Evolutionary conservation across 2,797 vertebrate species (phyloP).

Genomic region (Ispidina lecontei): DNA sequence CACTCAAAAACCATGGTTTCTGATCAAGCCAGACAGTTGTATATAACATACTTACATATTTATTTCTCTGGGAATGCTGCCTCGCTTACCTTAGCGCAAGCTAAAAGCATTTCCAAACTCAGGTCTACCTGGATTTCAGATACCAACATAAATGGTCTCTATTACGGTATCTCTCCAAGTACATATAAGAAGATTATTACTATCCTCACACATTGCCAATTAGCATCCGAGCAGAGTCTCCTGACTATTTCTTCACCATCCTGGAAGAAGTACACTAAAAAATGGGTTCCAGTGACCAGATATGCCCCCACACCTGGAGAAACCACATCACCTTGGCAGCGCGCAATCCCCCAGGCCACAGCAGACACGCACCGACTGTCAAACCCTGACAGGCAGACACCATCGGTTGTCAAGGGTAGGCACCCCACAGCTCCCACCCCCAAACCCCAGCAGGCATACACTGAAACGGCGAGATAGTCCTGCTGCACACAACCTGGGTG

Average conservation of each 20-base stretch:
- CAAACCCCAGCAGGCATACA: background rate
- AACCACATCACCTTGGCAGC: background rate
- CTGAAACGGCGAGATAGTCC: background rate
- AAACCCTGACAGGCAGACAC: background rate
- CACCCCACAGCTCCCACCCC: background rate
- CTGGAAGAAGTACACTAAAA: background rate
- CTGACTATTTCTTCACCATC: background rate
- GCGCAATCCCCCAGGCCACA: background rate
- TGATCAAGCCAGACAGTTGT: background rate
- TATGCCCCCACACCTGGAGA: background rate
- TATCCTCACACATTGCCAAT: background rate
- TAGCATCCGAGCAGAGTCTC: background rate
- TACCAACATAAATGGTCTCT: background rate
- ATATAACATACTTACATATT: background rate
- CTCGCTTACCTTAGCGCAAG: background rate
- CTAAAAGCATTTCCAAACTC: background rate
- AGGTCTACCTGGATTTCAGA: background rate
- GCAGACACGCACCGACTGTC: background rate
- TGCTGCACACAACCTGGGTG: background rate
- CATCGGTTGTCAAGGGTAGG: accelerated
- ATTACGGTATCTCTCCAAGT: background rate
- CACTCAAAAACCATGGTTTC: background rate
- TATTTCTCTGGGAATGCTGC: background rate
- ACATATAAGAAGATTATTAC: background rate
- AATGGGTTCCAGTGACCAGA: background rate